phyloP scores from a whole-genome alignment of 2,888 invertebrate species.

The Sericinus montela region DNA sequence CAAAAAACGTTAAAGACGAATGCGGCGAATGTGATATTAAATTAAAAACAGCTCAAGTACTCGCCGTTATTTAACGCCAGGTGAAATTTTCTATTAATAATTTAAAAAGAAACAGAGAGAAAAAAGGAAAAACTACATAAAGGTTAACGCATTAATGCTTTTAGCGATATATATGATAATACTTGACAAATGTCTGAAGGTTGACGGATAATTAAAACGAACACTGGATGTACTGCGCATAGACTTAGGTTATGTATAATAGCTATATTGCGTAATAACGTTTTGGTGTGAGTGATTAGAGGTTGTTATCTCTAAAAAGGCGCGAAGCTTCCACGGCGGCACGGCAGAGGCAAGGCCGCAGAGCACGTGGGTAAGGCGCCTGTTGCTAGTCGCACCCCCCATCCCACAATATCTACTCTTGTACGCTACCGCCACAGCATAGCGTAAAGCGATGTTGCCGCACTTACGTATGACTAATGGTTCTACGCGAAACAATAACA shows the following conservation, averaged over 20 bases:
- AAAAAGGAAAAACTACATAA: not conserved
- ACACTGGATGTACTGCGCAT: not conserved
- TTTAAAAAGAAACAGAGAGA: not conserved
- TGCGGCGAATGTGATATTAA: not conserved
- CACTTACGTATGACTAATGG: slow-evolving; percentile 38
- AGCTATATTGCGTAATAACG: slow-evolving; percentile 34
- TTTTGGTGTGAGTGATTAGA: slow-evolving; percentile 46
- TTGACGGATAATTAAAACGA: not conserved
- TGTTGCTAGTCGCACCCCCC: slow-evolving; percentile 60
- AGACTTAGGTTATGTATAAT: slow-evolving; percentile 4
- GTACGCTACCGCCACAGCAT: slow-evolving; percentile 24
- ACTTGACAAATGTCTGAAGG: not conserved
- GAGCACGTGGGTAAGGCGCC: slow-evolving; percentile 69
- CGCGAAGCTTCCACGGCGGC: slow-evolving; percentile 62
- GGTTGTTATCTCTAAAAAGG: slow-evolving; percentile 65
- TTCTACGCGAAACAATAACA: slow-evolving; percentile 9
- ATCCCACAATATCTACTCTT: slow-evolving; percentile 29
- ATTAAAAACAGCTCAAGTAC: not conserved
- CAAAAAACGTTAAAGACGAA: not conserved
- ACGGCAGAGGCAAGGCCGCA: slow-evolving; percentile 67
- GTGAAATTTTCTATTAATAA: not conserved
- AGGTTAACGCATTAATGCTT: not conserved
- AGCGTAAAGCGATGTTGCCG: slow-evolving; percentile 60
- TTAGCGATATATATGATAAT: not conserved
- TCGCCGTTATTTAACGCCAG: not conserved